Evolutionary conservation across 2,888 invertebrate genomes (phyloP), one percentile per base, ranked within the genome.

Genomic region (Amblyjoppa fuscipennis): DNA sequence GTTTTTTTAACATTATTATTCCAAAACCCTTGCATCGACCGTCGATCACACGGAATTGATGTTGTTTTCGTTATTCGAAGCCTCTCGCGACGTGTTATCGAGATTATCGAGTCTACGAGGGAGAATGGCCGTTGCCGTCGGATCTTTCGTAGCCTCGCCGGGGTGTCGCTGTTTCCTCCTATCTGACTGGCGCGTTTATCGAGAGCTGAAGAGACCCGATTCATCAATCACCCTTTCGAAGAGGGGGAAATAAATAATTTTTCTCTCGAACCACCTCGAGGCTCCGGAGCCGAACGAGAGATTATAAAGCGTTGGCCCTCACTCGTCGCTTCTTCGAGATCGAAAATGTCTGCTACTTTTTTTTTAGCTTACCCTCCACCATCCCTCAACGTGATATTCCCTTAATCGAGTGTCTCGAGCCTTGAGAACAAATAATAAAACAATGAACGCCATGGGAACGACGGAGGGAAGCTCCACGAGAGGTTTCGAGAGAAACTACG

Each of bases 231-330:
- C 89, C 41, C 51, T 34, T 38, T 5, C 31, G 34, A 16, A 6
- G 64, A n/a, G 70, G 83, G 78, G 87, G 87, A 91, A 91, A 91
- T 91, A 92, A 91, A 89, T 89, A 90, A 91, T 90, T 91, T 90
- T 90, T 89, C 88, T 84, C 28, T 70, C 34, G 64, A 53, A 28
- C 25, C 41, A 71, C 66, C 53, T 73, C 61, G 53, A 69, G 28
- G 59, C 66, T 69, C 20, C 73, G 53, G 11, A 51, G 28, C 53
- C 31, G 69, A 83, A 71, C 45, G 51, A n/a, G 61, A 84, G 71
- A 82, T 85, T 83, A 83, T 81, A 78, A 78, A 34, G 56, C 77
- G 69, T 51, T 69, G 61, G 61, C 66, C 66, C 59, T 56, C 68
- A 51, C 38, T 45, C 59, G 28, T 11, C 45, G 61, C 34, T 68